These are phyloP conservation scores for Engraulis encrasicolus DNA, from an alignment of 2,113 vertebrate species.

Conservation along the genomic window DNA sequence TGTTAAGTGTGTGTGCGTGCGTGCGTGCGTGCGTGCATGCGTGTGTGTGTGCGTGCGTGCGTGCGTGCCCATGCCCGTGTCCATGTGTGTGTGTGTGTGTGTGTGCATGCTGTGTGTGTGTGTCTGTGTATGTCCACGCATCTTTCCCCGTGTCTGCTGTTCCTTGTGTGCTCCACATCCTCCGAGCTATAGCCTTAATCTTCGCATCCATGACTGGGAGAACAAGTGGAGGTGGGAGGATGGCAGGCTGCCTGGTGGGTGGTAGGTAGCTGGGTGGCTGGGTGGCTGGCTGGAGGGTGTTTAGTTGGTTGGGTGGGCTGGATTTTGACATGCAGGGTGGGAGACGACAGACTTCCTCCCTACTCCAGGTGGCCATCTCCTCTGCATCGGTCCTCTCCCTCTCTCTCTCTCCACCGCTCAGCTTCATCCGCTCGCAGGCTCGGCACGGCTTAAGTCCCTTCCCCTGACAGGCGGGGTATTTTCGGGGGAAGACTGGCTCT, in stretches of 20 bases:
- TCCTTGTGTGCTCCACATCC: too few relatives aligned
- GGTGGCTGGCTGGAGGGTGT: neutral
- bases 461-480: neutral
- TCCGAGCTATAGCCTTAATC: neutral
- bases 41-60: neutral
- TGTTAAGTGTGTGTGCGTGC: neutral
- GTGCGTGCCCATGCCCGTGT: constrained; percentile 51
- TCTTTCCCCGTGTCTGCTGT: too few relatives aligned
- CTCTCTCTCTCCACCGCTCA: neutral
- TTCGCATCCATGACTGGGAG: neutral
- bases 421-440: neutral
- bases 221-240: neutral
- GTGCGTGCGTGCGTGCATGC: too few relatives aligned
- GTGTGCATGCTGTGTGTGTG: neutral
- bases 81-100: neutral
- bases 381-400: neutral
- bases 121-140: too few relatives aligned
- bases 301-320: neutral
- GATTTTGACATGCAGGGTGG: constrained; percentile 5
- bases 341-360: neutral
- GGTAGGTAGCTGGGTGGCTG: too few relatives aligned
- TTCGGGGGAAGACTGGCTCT: neutral
- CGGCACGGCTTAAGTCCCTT: neutral
- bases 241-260: neutral
- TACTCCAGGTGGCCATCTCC: neutral